Evolutionary conservation across 2,888 invertebrate genomes (phyloP), one percentile per base, ranked within the genome.

Genomic region (Dugesia japonica): DNA sequence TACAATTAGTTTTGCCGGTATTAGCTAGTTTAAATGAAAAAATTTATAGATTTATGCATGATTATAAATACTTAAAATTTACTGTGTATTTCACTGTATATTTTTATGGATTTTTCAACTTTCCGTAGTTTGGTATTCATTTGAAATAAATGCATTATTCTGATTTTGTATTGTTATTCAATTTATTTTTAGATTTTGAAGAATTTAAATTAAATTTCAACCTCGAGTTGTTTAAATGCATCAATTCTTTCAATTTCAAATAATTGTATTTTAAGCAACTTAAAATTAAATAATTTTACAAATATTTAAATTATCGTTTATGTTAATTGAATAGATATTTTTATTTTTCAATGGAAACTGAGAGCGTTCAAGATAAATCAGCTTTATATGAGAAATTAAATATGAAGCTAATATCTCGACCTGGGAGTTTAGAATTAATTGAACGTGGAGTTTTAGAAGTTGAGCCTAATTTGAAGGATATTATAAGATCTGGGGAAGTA

Each of bases 391-490:
- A 76, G 38, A 74, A 74, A 26, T 56, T 77, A 33, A 77, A 76
- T 28, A 20, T 42, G 33, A 77, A 77, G 28, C 31, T 77, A 7
- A 26, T 26, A 1, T 75, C 77, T 17, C 42, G 77, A n/a, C 77
- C 77, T 26, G 77, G 77, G 42, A 77, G 77, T 73, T 56, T 77
- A 26, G 77, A 77, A 71, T 56, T 77, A 56, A 42, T 76, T 76
- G 77, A 77, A 26, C 38, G 33, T 4, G 77, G 77, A 13, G 42
- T 77, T 42, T 42, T 77, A n/a, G 31, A 26, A 28, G 28, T 77
- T 42, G 75, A 38, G 26, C 56, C 75, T 1, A 17, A 28, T 17
- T 42, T 77, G 4, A 23, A 76, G 1, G 26, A 75, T 23, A 26
- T 77, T 26, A 76, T 77, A 27, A 28, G 71, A 23, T 31, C 77